Percentiles rank a stretch among this genome's conserved stretches.
Evolutionary conservation across 2,888 invertebrate genomes (phyloP).

Genomic region (Polydesmus complanatus): DNA sequence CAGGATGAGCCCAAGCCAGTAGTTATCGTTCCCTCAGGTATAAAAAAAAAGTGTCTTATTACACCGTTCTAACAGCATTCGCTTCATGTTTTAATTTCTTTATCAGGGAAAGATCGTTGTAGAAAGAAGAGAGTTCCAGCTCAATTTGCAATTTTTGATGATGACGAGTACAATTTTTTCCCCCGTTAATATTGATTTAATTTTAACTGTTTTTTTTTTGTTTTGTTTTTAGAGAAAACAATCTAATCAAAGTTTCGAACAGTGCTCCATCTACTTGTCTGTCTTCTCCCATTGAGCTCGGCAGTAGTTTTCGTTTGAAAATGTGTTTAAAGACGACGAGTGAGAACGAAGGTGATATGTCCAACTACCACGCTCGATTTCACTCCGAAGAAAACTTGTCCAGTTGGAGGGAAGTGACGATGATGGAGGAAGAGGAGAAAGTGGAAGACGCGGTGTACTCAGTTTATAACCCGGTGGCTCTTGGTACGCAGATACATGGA

Average conservation of each 20-base stretch:
- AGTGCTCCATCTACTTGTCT: constrained; percentile 50
- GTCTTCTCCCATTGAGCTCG: constrained; percentile 38
- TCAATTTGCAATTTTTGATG: constrained; percentile 55
- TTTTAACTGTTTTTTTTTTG: constrained; percentile 1
- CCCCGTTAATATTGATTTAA: not conserved
- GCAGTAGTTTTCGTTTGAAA: not conserved
- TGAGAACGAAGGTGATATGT: too few relatives aligned
- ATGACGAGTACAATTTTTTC: constrained; percentile 32
- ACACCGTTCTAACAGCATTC: too few relatives aligned
- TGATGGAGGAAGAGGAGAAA: not conserved
- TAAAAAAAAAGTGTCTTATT: too few relatives aligned
- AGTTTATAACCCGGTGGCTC: not conserved
- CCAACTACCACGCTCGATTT: too few relatives aligned
- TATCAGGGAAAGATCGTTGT: constrained; percentile 30
- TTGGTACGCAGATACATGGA: too few relatives aligned
- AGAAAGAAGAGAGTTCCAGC: constrained; percentile 45
- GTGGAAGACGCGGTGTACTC: not conserved
- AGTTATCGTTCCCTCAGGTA: constrained; percentile 41
- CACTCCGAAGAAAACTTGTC: too few relatives aligned
- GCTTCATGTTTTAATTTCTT: too few relatives aligned
- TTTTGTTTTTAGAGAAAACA: constrained; percentile 14
- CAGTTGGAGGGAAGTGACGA: too few relatives aligned
- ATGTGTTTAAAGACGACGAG: too few relatives aligned
- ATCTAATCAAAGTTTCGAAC: constrained; percentile 30
- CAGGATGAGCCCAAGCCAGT: constrained; percentile 45